These are phyloP conservation scores for Cetoscarus ocellatus DNA, from an alignment of 2,797 vertebrate species.

Conservation along the genomic window DNA sequence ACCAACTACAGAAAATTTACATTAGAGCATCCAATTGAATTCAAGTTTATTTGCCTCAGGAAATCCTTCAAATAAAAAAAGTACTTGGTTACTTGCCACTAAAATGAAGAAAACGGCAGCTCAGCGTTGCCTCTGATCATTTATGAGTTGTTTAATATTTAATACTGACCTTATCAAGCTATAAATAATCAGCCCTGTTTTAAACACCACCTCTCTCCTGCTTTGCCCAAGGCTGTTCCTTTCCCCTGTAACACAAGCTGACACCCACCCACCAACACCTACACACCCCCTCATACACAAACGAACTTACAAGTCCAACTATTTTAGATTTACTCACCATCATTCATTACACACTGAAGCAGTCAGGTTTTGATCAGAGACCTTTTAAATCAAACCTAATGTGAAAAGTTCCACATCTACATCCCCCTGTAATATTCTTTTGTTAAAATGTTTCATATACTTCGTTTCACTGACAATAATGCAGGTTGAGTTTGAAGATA, in stretches of 20 bases:
- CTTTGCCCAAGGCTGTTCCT: slow-evolving; percentile 21
- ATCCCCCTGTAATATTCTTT: background rate
- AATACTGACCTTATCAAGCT: background rate
- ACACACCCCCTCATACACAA: background rate
- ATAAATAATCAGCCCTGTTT: slow-evolving; percentile 30
- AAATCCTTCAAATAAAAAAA: too few relatives aligned
- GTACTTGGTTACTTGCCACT: too few relatives aligned
- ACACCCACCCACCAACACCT: slow-evolving; percentile 26
- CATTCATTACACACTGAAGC: slow-evolving; percentile 15
- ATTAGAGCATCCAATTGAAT: too few relatives aligned
- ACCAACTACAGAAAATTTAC: too few relatives aligned
- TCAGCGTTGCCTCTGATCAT: too few relatives aligned
- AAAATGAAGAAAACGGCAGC: too few relatives aligned
- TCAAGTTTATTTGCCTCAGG: too few relatives aligned
- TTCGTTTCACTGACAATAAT: background rate
- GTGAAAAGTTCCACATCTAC: slow-evolving; percentile 3
- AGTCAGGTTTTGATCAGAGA: slow-evolving; percentile 17
- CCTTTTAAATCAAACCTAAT: slow-evolving; percentile 25
- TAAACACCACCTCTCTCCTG: slow-evolving; percentile 7
- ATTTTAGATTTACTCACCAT: slow-evolving; percentile 23
- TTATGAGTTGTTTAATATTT: background rate
- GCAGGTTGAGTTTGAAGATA: slow-evolving; percentile 17
- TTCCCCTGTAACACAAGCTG: slow-evolving; percentile 26
- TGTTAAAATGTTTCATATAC: too few relatives aligned
- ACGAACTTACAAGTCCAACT: background rate